phyloP scores from a whole-genome alignment of 2,113 vertebrate genomes.

The Sapajus apella region DNA sequence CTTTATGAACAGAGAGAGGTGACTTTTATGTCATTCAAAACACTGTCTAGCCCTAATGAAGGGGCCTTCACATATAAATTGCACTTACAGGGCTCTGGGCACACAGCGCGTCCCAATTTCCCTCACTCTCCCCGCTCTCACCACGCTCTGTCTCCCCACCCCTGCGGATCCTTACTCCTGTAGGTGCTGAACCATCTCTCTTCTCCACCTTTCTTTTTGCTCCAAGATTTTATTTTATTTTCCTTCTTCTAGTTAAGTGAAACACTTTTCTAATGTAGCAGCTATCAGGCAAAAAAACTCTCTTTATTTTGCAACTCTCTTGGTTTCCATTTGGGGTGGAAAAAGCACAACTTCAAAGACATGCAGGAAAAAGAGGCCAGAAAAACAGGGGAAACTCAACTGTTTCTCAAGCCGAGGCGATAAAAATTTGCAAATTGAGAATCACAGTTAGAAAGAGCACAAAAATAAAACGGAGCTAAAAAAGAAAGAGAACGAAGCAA shows the following conservation, averaged over 20 bases:
- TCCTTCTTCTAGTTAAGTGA: neutral
- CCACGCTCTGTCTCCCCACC: neutral
- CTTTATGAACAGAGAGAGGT: neutral
- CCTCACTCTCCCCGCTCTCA: too few species aligned
- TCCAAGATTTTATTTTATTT: neutral
- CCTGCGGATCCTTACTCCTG: neutral
- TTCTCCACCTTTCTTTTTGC: neutral
- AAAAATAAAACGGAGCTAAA: neutral
- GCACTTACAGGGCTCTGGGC: accelerated
- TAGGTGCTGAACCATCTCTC: accelerated
- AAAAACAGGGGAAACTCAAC: neutral
- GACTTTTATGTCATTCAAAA: neutral
- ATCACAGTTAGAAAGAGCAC: neutral
- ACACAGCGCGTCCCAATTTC: too few species aligned
- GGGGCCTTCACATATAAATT: neutral
- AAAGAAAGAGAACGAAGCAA: neutral
- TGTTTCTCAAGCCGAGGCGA: neutral
- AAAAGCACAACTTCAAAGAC: neutral
- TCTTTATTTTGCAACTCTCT: neutral
- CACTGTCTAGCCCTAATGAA: neutral
- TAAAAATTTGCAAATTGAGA: neutral
- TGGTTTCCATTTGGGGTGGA: neutral
- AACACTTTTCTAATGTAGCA: neutral
- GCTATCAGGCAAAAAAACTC: neutral
- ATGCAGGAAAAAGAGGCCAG: neutral